Evolutionary conservation across 2,888 invertebrate species (phyloP), one percentile per base, ranked within the genome.

Genomic region (Pantelozetes paolii): DNA sequence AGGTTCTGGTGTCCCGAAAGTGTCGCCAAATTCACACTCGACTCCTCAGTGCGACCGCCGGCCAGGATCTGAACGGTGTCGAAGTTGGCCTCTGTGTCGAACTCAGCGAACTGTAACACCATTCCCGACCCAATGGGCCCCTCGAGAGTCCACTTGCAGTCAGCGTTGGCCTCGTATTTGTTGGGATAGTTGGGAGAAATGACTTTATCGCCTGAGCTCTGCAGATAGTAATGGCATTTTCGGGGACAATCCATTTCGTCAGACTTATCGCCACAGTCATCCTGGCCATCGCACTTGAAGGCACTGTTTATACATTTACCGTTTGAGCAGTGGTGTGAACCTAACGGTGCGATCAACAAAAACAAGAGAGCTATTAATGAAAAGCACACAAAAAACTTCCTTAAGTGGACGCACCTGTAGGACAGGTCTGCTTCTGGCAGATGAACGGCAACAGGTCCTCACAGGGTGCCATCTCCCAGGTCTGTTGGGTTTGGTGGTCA

Each of bases 61-160:
- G 94, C 94, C 81, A 96, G 85, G 79, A 98, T 91, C 84, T 95
- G 95, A 72, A 97, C 95, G 75, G 94, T 93, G 83, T 98, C 98
- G 81, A 94, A 94, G 79, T 93, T 90, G 83, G 93, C 91, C 84
- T 98, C 98, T 18, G 97, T 98, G 83, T 96, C 94, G 83, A 98
- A 96, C 84, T 94, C 94, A 86, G 94, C 94, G 84, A 98, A 96
- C 87, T 89, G 83, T 78, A 95, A 85, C 74, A 94, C 87, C 78
- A 95, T 94, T 81, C 94, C 94, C 83, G 94, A 93, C 74, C 96
- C 96, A 84, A 94, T 89, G 5, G 96, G 96, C 48, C 95, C 96
- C 85, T 97, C 96, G 76, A 97, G 85, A 0, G 95, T 95, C 95
- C 96, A 96, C 83, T 94, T 94, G 83, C 96, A 97, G 82, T 95